These are phyloP conservation scores for Brenthis ino DNA, from an alignment of 2,888 invertebrate genomes.

Conservation along the genomic window DNA sequence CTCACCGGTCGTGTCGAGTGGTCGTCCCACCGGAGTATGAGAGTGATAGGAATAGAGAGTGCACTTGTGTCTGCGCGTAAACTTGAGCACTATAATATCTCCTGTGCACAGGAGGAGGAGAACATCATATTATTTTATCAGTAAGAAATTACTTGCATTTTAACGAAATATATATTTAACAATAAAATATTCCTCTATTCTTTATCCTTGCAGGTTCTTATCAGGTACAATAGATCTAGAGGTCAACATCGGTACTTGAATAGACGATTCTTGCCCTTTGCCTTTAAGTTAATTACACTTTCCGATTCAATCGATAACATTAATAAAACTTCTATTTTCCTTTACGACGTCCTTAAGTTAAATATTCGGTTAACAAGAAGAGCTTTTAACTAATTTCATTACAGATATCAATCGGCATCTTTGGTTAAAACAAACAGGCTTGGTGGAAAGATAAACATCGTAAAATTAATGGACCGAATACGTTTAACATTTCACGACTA, in stretches of 20 bases:
- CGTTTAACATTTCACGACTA: slow-evolving; percentile 28
- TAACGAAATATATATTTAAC: background rate
- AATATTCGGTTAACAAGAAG: slow-evolving; percentile 9
- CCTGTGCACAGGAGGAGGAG: no score
- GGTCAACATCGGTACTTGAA: slow-evolving; percentile 1
- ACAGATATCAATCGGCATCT: slow-evolving; percentile 17
- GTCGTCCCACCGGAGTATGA: no score
- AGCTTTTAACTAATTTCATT: slow-evolving; percentile 18
- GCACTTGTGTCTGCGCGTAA: no score
- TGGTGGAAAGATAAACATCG: slow-evolving; percentile 31
- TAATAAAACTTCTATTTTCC: slow-evolving; percentile 16
- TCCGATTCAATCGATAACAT: slow-evolving; percentile 16
- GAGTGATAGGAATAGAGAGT: no score
- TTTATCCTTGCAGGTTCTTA: background rate
- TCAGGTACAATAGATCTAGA: background rate
- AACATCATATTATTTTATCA: no score
- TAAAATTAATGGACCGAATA: slow-evolving; percentile 32
- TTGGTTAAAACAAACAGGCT: slow-evolving; percentile 1
- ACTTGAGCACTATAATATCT: no score
- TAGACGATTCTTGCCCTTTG: background rate
- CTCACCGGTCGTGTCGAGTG: no score
- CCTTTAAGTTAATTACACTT: slow-evolving; percentile 9
- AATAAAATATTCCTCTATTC: background rate
- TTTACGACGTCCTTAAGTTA: slow-evolving; percentile 4
- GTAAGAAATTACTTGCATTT: no score